Base-by-base conservation (phyloP, 2,797 vertebrate genomes). In the Silurus lanzhouensis region DNA sequence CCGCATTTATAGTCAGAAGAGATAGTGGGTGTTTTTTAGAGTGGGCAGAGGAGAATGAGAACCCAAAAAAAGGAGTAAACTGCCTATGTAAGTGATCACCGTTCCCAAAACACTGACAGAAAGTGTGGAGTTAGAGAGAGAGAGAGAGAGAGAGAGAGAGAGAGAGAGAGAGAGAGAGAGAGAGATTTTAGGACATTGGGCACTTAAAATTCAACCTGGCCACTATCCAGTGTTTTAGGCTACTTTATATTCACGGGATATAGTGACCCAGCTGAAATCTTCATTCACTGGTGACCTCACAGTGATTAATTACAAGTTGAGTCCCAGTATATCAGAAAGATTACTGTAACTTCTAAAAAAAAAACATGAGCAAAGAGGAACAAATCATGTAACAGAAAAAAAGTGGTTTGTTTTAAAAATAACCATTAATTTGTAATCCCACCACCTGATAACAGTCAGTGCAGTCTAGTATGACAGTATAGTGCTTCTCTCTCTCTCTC, bases 201-300 rank as follows among this genome's bases (percentile, higher is more conserved):
- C 91, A 93, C 93, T 95, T 95, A 92, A 95, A 92, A 95, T 95
- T 94, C 95, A 93, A 55, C 83, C 38, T 85, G 94, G 94, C 93
- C 84, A 67, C 75, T 15, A 80, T 92, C 94, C 94, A 95, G 93
- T 89, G 87, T 92, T 94, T 92, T 78, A 89, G 90, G 86, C 94
- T 94, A 93, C 93, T 95, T 95, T 94, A 94, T 93, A 95, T 95
- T 93, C 94, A 94, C 84, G 91, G 93, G 86, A 93, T 89, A 93
- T 93, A 92, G 92, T 91, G 77, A 81, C 80, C 89, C 92, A 83
- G 93, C 93, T 93, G 92, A 94, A 89, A 87, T 84, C 86, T 83
- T 90, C 91, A 85, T 89, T 88, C 87, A 91, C 90, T 91, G 86
- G 58, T 86, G 92, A 84, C 92, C 86, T 92, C 87, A 84, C 92